phyloP scores from a whole-genome alignment of 2,888 invertebrate genomes.

The Platypus cylindrus region DNA sequence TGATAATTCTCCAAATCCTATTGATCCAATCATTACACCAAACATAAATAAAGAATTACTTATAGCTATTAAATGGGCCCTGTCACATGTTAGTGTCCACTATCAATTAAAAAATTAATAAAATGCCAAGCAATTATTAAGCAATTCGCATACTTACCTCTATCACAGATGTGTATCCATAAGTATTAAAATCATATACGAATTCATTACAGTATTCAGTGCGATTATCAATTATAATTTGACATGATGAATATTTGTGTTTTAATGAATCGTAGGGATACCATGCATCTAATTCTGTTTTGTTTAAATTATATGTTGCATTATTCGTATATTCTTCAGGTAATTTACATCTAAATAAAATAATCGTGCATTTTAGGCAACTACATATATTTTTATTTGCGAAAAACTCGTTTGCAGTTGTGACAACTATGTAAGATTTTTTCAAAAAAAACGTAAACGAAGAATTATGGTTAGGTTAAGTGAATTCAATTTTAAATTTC shows the following conservation, averaged over 20 bases:
- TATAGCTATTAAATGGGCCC: constrained; percentile 47
- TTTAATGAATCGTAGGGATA: constrained; percentile 41
- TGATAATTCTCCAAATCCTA: constrained; percentile 58
- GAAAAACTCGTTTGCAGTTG: too few species aligned
- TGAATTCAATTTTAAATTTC: constrained; percentile 1
- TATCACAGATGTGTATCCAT: constrained; percentile 49
- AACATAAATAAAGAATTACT: constrained; percentile 59
- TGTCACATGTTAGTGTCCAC: constrained; percentile 57
- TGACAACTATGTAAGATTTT: too few species aligned
- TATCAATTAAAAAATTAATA: constrained; percentile 27
- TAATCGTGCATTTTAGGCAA: neutral
- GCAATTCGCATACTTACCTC: constrained; percentile 40
- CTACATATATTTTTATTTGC: neutral
- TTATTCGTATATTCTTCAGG: constrained; percentile 43
- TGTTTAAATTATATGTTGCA: constrained; percentile 38
- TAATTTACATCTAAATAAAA: constrained; percentile 42
- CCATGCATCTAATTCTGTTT: constrained; percentile 35
- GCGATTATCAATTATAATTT: constrained; percentile 35
- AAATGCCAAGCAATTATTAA: neutral
- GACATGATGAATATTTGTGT: constrained; percentile 41
- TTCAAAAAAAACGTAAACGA: neutral
- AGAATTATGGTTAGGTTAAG: constrained; percentile 3
- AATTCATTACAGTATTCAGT: constrained; percentile 40
- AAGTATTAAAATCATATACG: constrained; percentile 47
- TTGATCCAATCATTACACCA: constrained; percentile 60